These are phyloP conservation scores for Mormyrops attenuatus DNA, from an alignment of 2,797 vertebrate genomes.

Conservation along the genomic window DNA sequence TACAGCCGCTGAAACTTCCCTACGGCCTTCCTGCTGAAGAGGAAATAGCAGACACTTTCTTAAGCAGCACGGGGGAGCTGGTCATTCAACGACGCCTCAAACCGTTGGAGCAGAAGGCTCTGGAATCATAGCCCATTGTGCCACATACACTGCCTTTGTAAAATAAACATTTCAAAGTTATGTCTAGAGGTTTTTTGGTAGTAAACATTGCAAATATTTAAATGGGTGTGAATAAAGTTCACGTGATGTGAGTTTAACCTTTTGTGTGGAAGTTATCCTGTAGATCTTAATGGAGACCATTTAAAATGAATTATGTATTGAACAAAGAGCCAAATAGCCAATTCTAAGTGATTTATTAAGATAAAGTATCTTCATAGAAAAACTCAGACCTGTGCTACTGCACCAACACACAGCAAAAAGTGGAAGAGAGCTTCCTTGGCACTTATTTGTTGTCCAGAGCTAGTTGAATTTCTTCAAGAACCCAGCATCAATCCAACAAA, in stretches of 20 bases:
- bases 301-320: neutral
- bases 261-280: neutral
- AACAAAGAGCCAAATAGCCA: neutral
- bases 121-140: constrained; percentile 36
- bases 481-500: constrained; percentile 10
- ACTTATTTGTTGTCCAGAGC: constrained; percentile 27
- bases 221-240: neutral
- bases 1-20: constrained; percentile 66
- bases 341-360: neutral
- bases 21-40: constrained; percentile 66
- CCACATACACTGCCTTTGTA: constrained; percentile 22
- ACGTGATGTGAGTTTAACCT: neutral
- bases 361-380: constrained; percentile 2
- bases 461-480: neutral
- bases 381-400: neutral
- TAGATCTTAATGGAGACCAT: neutral
- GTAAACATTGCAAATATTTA: neutral
- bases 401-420: neutral
- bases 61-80: constrained; percentile 61
- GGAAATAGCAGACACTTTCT: constrained; percentile 55
- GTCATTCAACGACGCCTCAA: constrained; percentile 51
- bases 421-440: constrained; percentile 31
- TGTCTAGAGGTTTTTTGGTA: neutral
- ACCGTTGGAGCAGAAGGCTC: constrained; percentile 45
- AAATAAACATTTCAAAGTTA: constrained; percentile 38